phyloP scores from a whole-genome alignment of 64 coral and sea anemone species.

The Montipora cactus region DNA sequence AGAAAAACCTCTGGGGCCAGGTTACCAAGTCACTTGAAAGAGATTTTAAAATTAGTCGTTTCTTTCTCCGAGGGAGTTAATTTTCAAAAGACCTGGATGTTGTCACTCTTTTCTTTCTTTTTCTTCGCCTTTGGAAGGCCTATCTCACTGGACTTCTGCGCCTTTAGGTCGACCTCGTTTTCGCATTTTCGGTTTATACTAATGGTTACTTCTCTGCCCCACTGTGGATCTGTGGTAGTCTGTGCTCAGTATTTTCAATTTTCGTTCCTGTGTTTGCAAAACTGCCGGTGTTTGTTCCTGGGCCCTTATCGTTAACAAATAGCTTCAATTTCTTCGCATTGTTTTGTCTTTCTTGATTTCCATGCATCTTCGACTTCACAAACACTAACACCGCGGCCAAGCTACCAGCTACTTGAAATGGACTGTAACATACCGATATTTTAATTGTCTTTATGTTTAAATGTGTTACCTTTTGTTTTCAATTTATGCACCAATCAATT shows the following conservation, averaged over 20 bases:
- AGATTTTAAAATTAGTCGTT: constrained; percentile 2
- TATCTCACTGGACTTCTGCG: constrained; percentile 32
- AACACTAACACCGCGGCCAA: constrained; percentile 30
- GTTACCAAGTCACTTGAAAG: not conserved
- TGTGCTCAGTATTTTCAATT: not conserved
- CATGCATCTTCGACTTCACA: not conserved
- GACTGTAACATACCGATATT: not conserved
- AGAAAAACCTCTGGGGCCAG: no score
- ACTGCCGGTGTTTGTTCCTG: not conserved
- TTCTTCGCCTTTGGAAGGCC: constrained; percentile 32
- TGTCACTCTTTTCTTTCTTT: constrained; percentile 25
- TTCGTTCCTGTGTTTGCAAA: not conserved
- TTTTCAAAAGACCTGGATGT: constrained; percentile 17
- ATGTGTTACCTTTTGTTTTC: no score
- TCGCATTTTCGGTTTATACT: constrained; percentile 49
- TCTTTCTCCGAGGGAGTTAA: constrained; percentile 42
- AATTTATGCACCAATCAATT: no score
- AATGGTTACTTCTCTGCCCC: not conserved
- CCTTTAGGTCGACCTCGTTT: constrained; percentile 17
- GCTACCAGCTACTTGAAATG: constrained; percentile 29
- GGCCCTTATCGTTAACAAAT: not conserved
- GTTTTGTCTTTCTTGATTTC: not conserved
- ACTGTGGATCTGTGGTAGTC: not conserved
- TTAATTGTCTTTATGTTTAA: no score
- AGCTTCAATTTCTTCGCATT: not conserved